Conservation (phyloP, 2,113 vertebrate species). For the Edolisoma coerulescens region DNA sequence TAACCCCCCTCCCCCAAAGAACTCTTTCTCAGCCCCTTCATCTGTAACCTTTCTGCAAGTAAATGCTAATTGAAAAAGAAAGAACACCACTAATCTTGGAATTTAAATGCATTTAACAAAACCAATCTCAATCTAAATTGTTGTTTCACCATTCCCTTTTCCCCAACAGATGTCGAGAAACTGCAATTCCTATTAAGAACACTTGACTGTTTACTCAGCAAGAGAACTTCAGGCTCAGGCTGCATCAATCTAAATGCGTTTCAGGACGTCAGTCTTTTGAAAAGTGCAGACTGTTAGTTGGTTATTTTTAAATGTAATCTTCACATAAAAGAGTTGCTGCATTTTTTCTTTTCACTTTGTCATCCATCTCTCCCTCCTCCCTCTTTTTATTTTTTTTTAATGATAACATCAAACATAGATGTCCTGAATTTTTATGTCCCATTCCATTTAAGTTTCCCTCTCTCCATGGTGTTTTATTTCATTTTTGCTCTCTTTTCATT, state of each 20-base stretch:
- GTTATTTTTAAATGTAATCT: slow-evolving; percentile 81
- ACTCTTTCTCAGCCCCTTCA: slow-evolving; percentile 73
- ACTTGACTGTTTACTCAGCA: slow-evolving; percentile 84
- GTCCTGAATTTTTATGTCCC: slow-evolving; percentile 54
- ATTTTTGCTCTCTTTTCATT: background rate
- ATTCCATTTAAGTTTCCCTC: background rate
- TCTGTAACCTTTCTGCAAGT: slow-evolving; percentile 86
- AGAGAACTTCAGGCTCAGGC: slow-evolving; percentile 75
- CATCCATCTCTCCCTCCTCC: slow-evolving; percentile 31
- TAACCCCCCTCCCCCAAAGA: slow-evolving; percentile 52
- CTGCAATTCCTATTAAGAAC: slow-evolving; percentile 86
- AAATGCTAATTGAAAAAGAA: slow-evolving; percentile 89
- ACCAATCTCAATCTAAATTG: slow-evolving; percentile 86
- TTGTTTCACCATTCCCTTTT: slow-evolving; percentile 82
- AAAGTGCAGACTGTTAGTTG: slow-evolving; percentile 76
- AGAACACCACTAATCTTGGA: slow-evolving; percentile 88
- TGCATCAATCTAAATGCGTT: slow-evolving; percentile 83
- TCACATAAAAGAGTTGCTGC: slow-evolving; percentile 75
- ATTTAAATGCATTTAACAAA: slow-evolving; percentile 91
- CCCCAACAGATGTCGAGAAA: slow-evolving; percentile 86
- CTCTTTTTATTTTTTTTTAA: slow-evolving; percentile 33
- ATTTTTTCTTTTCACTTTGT: slow-evolving; percentile 62
- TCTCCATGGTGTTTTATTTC: background rate
- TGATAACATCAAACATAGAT: slow-evolving; percentile 36
- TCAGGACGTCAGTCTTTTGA: slow-evolving; percentile 76